Evolutionary conservation across 2,888 invertebrate species (phyloP).

Genomic region (Synanthedon formicaeformis): DNA sequence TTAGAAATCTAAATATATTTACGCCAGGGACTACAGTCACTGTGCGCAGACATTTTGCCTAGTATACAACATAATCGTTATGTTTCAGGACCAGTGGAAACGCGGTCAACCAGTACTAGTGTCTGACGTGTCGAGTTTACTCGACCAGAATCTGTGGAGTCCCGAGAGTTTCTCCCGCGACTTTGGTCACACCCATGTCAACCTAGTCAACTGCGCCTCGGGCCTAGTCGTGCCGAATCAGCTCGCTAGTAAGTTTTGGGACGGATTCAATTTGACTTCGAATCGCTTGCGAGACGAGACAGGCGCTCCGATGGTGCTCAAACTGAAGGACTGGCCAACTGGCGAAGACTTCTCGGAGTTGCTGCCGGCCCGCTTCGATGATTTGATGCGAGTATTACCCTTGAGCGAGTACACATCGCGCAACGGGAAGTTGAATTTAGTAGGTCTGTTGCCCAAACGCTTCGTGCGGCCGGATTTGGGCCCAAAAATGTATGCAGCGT

Average conservation of each 20-base stretch:
- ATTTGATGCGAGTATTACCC: constrained; percentile 90
- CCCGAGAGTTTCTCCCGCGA: constrained; percentile 92
- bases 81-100: constrained; percentile 87
- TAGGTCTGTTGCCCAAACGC: constrained; percentile 90
- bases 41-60: no score
- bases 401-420: constrained; percentile 92
- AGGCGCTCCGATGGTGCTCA: constrained; percentile 89
- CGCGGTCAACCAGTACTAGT: constrained; percentile 94
- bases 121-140: constrained; percentile 83
- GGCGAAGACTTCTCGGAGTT: constrained; percentile 94
- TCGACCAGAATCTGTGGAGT: constrained; percentile 87
- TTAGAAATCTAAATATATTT: no score
- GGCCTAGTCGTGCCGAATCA: constrained; percentile 91
- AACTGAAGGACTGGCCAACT: constrained; percentile 98
- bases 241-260: constrained; percentile 95
- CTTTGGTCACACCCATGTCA: constrained; percentile 92
- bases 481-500: constrained; percentile 99
- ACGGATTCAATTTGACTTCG: constrained; percentile 90
- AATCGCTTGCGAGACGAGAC: constrained; percentile 84
- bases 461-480: constrained; percentile 96
- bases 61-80: constrained; percentile 6
- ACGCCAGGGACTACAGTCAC: no score
- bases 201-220: constrained; percentile 93
- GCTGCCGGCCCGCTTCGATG: constrained; percentile 85
- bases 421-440: constrained; percentile 88